Base-by-base conservation (phyloP, 2,797 vertebrate species). In the Sebastes melanostomus region DNA sequence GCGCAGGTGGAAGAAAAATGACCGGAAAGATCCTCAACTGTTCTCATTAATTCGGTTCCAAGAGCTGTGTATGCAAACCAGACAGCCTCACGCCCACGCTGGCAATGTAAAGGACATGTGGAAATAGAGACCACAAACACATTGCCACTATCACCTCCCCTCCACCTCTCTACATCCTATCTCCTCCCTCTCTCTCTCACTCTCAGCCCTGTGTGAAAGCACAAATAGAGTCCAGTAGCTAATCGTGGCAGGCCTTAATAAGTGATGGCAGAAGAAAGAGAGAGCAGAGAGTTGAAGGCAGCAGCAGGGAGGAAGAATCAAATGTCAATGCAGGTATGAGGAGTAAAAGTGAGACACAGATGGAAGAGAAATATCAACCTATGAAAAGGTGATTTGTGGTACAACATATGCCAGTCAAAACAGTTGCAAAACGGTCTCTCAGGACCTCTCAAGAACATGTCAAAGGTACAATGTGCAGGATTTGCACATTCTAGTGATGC, bases 151-250 rank as follows among this genome's bases (percentile, higher is more conserved):
- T 86, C 81, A 83, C 89, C 87, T 88, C 80, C 91, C 72, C 67
- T 86, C 73, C 68, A 86, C 78, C 80, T 84, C 81, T 78, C 78
- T 61, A 38, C 89, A 86, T 91, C 77, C 56, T 76, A 3, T 76
- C 87, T 82, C 86, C 84, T 86, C 82, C 81, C 82, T 77, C 84
- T 25, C 81, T 74, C 88, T 73, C 67, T 80, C 66, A 50, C 72
- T 84, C 81, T 88, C 93, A 86, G 75, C 75, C 68, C 84, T 13
- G 82, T 93, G 94, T 92, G 91, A 94, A 94, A 93, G 89, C 88
- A 91, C 89, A 91, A 82, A 83, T 66, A 77, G 80, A 77, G 88
- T 93, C 90, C 91, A 80, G 80, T 78, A 82, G 89, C 88, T 91
- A 92, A 94, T 92, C 81, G 78, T 69, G 81, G 84, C 77, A 87